Base-by-base conservation (phyloP, 1,140 invertebrate species). In the Tetramorium alpestre region DNA sequence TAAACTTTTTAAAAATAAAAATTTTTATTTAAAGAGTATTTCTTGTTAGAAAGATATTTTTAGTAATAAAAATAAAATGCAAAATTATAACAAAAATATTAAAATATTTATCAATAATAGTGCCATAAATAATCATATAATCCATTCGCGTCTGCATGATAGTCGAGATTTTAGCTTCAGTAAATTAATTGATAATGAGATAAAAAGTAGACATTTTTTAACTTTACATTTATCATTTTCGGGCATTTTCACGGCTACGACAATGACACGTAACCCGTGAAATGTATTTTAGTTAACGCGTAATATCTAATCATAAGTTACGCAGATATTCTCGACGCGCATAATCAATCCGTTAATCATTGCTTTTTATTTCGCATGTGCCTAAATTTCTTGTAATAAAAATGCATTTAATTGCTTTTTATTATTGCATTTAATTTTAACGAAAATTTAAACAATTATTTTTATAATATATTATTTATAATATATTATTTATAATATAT, bases 331-430 rank as follows among this genome's bases (percentile, higher is more conserved):
- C 16, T 77, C 47, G 73, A 49, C 67, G 49, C 85, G 77, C 72
- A 47, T 84, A 81, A 91, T 77, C 76, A 16, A 70, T n/a, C 4
- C 51, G 69, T 86, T 77, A 78, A 77, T 81, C 11, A 11, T 22
- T 54, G 22, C 18, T 77, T 28, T 86, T 56, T 22, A 72, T 72
- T 60, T 73, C 22, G 2, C 60, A 38, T 11, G 11, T 47, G 0
- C 5, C 11, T 16, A 41, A 33, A 22, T 67, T 80, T 80, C 33
- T 67, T 56, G 6, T 25, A 44, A 75, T 5, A 56, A 54, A 56
- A 25, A 38, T 22, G 0, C 8, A 25, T 69, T 1, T 4, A 38
- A 2, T 54, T 28, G 10, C 3, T 3, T 25, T 16, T 60, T n/a
- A 44, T 51, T 28, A 33, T 11, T 28, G 7, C 0, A 54, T 60